Conservation (phyloP, 2,888 invertebrate genomes). For the Drosophila tripunctata region DNA sequence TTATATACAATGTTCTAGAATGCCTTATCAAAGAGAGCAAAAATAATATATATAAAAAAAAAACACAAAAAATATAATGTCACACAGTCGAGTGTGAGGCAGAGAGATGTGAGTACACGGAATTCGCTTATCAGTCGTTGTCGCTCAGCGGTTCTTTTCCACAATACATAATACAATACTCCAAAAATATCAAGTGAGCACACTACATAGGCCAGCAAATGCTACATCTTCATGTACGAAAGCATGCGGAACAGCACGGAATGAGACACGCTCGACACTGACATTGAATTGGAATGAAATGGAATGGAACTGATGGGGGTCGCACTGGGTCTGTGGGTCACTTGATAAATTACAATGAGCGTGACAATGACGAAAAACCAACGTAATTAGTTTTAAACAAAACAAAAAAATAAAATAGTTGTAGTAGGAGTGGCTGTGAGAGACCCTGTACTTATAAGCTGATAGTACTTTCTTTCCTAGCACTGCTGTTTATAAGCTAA, state of each 20-base stretch:
- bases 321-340: slow-evolving; percentile 67
- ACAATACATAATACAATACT: not conserved
- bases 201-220: slow-evolving; percentile 8
- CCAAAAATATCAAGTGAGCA: not conserved
- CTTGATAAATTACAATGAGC: slow-evolving; percentile 62
- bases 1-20: slow-evolving; percentile 30
- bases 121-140: slow-evolving; percentile 33
- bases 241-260: slow-evolving; percentile 1
- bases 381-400: slow-evolving; percentile 44
- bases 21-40: slow-evolving; percentile 45
- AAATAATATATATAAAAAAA: not conserved
- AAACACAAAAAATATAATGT: not conserved
- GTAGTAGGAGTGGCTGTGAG: too few species aligned
- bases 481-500: not conserved
- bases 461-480: not conserved
- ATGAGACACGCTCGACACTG: slow-evolving; percentile 9
- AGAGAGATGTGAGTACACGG: slow-evolving; percentile 20
- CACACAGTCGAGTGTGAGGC: slow-evolving; percentile 2
- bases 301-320: not conserved
- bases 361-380: slow-evolving; percentile 52
- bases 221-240: too few species aligned
- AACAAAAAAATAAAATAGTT: too few species aligned
- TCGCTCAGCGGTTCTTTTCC: not conserved
- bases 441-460: not conserved
- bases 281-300: slow-evolving; percentile 1